A percentile compares a stretch with the other conserved stretches of the same genome.
These are phyloP conservation scores for Synergus gifuensis DNA, from an alignment of 2,888 invertebrate species.

Conservation along the genomic window DNA sequence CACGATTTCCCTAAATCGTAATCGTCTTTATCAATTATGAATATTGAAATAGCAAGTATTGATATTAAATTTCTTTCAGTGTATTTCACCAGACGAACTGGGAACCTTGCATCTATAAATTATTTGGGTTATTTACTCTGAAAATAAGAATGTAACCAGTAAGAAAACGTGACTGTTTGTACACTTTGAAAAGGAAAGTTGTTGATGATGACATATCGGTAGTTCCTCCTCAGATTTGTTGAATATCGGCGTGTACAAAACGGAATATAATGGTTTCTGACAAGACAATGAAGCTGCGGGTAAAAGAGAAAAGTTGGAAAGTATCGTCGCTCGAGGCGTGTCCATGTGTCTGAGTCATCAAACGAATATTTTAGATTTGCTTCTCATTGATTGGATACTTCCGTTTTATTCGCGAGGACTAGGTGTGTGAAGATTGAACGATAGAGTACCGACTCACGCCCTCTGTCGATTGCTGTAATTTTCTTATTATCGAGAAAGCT, in stretches of 20 bases:
- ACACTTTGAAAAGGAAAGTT: conserved; percentile 14
- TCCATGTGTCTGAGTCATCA: conserved; percentile 33
- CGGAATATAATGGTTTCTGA: conserved; percentile 29
- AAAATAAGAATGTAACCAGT: not conserved
- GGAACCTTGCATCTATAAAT: not conserved
- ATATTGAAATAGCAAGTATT: too few relatives aligned
- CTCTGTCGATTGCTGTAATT: conserved; percentile 47
- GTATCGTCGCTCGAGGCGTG: conserved; percentile 41
- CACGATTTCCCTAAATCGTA: too few relatives aligned
- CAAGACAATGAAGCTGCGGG: conserved; percentile 39
- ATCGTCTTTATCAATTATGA: too few relatives aligned
- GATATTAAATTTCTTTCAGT: too few relatives aligned
- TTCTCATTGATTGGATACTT: conserved; percentile 14
- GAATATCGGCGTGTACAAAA: conserved; percentile 17
- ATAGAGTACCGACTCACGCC: conserved; percentile 8
- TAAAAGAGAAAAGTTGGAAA: conserved; percentile 43
- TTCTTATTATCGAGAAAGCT: conserved; percentile 54
- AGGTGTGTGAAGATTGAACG: conserved; percentile 8
- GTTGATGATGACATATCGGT: conserved; percentile 6
- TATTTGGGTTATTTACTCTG: not conserved
- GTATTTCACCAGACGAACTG: not conserved
- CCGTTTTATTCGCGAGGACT: not conserved
- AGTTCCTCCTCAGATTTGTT: conserved; percentile 26
- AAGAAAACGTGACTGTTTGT: not conserved
- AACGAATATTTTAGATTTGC: conserved; percentile 10